Evolutionary conservation across 2,113 vertebrate species (phyloP).

Genomic region (Sinocyclocheilus rhinocerous): DNA sequence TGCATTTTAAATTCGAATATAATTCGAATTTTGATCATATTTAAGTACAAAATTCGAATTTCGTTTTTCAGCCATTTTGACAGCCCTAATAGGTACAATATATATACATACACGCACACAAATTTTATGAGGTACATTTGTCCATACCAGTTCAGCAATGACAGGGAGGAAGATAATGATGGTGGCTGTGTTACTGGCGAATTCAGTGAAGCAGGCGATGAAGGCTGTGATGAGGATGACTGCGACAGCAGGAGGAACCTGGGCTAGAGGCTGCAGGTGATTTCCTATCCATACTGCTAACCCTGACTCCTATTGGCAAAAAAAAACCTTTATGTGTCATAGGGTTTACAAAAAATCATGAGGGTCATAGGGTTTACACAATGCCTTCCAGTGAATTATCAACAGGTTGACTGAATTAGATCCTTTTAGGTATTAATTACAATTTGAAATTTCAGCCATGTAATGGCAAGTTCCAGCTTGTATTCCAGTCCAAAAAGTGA

Average conservation of each 20-base stretch:
- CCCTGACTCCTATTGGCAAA: slow-evolving; percentile 85
- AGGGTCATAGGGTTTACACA: not conserved
- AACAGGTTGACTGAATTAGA: not conserved
- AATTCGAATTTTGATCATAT: too few species aligned
- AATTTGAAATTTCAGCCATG: not conserved
- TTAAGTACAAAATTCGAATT: too few species aligned
- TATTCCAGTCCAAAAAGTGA: not conserved
- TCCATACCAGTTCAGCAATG: slow-evolving; percentile 89
- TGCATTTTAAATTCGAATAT: too few species aligned
- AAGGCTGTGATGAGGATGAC: slow-evolving; percentile 87
- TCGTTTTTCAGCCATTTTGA: too few species aligned
- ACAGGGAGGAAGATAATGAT: slow-evolving; percentile 95
- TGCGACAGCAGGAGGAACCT: slow-evolving; percentile 81
- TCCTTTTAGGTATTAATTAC: not conserved
- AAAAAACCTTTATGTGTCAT: not conserved
- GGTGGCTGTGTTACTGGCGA: slow-evolving; percentile 97
- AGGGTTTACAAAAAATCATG: not conserved
- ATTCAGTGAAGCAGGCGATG: slow-evolving; percentile 92
- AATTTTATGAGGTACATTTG: slow-evolving; percentile 18
- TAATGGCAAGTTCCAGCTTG: not conserved
- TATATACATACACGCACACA: not conserved
- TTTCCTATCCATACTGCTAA: slow-evolving; percentile 90
- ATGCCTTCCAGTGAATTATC: not conserved
- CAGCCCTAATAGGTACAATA: too few species aligned
- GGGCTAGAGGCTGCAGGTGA: slow-evolving; percentile 86